Percentiles rank a stretch among this genome's conserved stretches.
Conservation (phyloP, 2,888 invertebrate genomes). For the Scaeva pyrastri region DNA sequence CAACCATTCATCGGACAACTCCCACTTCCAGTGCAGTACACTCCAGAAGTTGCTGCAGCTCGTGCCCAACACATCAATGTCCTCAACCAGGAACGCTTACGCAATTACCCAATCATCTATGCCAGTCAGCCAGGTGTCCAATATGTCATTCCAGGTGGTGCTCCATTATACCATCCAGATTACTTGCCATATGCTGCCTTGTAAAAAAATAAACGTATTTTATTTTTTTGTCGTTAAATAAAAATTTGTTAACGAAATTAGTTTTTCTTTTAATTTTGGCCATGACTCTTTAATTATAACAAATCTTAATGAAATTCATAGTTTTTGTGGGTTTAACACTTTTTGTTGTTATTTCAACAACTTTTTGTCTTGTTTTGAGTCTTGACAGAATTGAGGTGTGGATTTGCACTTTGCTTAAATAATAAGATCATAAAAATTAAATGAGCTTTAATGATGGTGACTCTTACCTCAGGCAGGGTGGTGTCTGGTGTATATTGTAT, state of each 20-base stretch:
- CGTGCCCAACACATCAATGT: slow-evolving; percentile 62
- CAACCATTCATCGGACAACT: neutral
- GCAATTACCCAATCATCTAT: slow-evolving; percentile 14
- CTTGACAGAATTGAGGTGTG: slow-evolving; percentile 14
- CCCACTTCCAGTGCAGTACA: slow-evolving; percentile 43
- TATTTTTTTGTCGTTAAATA: slow-evolving; percentile 7
- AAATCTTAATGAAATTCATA: slow-evolving; percentile 40
- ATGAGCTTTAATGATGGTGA: neutral
- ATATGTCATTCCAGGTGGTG: slow-evolving; percentile 7
- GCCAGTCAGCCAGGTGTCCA: slow-evolving; percentile 11
- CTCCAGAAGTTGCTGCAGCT: slow-evolving; percentile 69
- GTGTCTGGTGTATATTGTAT: neutral
- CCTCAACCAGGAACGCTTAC: slow-evolving; percentile 4
- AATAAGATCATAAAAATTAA: slow-evolving; percentile 17
- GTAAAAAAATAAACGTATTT: slow-evolving; percentile 12
- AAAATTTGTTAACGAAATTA: neutral
- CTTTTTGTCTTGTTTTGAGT: neutral
- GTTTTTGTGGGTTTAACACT: neutral
- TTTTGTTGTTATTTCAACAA: slow-evolving; percentile 11
- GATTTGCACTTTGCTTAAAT: slow-evolving; percentile 18
- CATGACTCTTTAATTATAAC: slow-evolving; percentile 29
- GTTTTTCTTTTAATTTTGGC: slow-evolving; percentile 30
- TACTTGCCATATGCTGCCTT: slow-evolving; percentile 54
- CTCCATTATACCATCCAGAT: slow-evolving; percentile 42
- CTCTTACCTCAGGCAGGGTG: neutral